These are phyloP conservation scores for Pemphigus obesinymphae DNA, from an alignment of 1,140 invertebrate species.

Conservation along the genomic window DNA sequence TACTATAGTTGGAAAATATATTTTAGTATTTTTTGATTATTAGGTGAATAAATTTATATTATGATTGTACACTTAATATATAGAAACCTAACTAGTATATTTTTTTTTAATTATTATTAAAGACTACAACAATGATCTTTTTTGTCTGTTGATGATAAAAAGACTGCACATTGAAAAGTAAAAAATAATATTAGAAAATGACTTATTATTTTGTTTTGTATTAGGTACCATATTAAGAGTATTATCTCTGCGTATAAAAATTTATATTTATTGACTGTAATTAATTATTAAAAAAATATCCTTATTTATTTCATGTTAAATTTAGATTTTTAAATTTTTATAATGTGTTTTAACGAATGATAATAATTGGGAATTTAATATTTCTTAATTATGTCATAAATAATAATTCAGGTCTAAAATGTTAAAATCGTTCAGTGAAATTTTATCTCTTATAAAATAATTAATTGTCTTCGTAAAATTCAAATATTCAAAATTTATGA, in stretches of 20 bases:
- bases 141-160: conserved; percentile 31
- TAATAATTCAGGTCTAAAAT: background rate
- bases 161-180: conserved; percentile 36
- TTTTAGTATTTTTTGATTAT: conserved; percentile 41
- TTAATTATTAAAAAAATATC: background rate
- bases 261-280: background rate
- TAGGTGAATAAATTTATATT: conserved; percentile 36
- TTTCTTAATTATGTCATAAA: background rate
- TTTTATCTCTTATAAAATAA: too few species aligned
- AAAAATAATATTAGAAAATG: conserved; percentile 16
- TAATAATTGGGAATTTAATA: too few species aligned
- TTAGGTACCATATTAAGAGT: background rate
- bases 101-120: conserved; percentile 22
- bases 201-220: conserved; percentile 20
- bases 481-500: background rate
- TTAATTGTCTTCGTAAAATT: background rate
- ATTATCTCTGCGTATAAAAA: background rate
- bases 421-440: too few species aligned
- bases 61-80: conserved; percentile 35
- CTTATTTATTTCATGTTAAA: background rate
- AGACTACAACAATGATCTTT: conserved; percentile 27
- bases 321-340: background rate
- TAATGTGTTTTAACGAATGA: background rate
- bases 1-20: conserved; percentile 41
- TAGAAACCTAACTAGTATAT: conserved; percentile 34